Percentiles rank a stretch among this genome's conserved stretches.
phyloP scores from a whole-genome alignment of 2,113 vertebrate species.

The Coracopsis vasa region DNA sequence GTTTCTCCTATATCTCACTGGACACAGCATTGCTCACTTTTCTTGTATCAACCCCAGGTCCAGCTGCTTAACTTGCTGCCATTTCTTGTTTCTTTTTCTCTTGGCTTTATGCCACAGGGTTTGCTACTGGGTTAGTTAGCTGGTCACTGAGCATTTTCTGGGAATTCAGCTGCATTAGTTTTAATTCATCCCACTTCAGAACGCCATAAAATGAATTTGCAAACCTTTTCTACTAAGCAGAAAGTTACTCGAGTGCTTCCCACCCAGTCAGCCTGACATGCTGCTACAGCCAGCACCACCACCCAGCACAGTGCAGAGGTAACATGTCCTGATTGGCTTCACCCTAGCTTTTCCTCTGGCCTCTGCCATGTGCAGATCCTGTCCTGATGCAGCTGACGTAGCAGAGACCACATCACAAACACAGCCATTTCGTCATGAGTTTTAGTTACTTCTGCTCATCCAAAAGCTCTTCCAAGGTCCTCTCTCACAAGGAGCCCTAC shows the following conservation, averaged over 20 bases:
- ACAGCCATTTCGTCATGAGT: not conserved
- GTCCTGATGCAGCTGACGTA: not conserved
- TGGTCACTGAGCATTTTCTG: not conserved
- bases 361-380: not conserved
- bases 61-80: not conserved
- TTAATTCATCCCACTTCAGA: not conserved
- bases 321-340: rapidly evolving
- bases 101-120: not conserved
- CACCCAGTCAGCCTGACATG: not conserved
- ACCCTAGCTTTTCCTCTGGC: not conserved
- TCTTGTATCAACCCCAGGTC: not conserved
- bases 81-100: not conserved
- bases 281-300: not conserved
- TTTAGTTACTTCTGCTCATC: not conserved
- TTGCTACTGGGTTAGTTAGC: not conserved
- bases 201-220: not conserved
- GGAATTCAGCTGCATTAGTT: not conserved
- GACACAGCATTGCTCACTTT: not conserved
- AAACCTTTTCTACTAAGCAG: not conserved
- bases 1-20: not conserved
- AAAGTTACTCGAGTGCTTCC: not conserved
- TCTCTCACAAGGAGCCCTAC: not conserved
- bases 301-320: rapidly evolving
- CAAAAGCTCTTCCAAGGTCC: not conserved
- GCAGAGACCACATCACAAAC: not conserved